Conservation (phyloP, 2,888 invertebrate genomes). For the Andrena flavipes region DNA sequence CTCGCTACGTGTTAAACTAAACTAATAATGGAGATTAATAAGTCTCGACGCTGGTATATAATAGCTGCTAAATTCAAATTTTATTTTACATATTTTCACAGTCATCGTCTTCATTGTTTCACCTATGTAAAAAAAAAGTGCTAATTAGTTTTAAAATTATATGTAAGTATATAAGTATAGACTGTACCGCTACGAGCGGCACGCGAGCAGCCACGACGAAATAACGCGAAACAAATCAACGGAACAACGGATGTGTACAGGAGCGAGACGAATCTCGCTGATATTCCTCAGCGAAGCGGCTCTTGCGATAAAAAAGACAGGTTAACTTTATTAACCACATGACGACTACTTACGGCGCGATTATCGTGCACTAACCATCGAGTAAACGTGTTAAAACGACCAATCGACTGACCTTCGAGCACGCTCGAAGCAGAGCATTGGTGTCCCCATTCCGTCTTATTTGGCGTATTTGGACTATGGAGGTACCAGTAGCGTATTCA, state of each 20-base stretch:
- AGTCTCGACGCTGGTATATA: background rate
- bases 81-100: background rate
- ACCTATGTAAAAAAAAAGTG: background rate
- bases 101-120: background rate
- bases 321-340: background rate
- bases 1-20: no score
- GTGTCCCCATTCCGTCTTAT: slow-evolving; percentile 52
- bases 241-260: slow-evolving; percentile 39
- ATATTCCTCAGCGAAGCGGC: slow-evolving; percentile 3
- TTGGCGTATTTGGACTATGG: slow-evolving; percentile 65
- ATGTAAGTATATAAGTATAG: background rate
- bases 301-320: background rate
- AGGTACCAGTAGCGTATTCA: slow-evolving; percentile 44
- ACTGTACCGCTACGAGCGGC: slow-evolving; percentile 34
- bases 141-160: background rate
- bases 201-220: slow-evolving; percentile 27
- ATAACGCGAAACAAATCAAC: slow-evolving; percentile 39
- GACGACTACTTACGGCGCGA: background rate
- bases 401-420: slow-evolving; percentile 21
- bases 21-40: no score
- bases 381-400: background rate
- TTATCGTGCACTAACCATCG: background rate
- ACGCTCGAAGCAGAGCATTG: slow-evolving; percentile 24
- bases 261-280: slow-evolving; percentile 25
- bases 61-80: background rate